Conservation (phyloP, 2,797 vertebrate genomes). For the Simalia tracyae region DNA sequence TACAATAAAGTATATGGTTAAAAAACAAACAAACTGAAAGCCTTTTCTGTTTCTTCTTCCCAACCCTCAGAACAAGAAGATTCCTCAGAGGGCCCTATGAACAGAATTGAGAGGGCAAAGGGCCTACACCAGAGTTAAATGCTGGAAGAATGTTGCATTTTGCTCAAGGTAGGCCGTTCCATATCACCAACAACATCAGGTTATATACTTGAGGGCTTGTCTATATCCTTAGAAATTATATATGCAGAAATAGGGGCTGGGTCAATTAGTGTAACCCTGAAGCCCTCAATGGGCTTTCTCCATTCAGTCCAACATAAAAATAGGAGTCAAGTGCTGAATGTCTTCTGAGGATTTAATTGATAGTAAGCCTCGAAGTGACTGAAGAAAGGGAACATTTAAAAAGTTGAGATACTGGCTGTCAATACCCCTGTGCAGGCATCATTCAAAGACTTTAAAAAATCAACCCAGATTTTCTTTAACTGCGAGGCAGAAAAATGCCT, state of each 20-base stretch:
- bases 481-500: neutral
- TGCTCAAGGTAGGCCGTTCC: neutral
- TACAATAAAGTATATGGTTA: neutral
- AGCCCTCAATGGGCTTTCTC: neutral
- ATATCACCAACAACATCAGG: neutral
- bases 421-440: neutral
- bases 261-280: neutral
- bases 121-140: neutral
- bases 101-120: neutral
- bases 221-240: neutral
- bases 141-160: neutral
- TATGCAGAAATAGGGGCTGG: neutral
- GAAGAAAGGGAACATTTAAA: neutral
- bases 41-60: neutral
- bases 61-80: neutral
- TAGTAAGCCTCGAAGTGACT: neutral
- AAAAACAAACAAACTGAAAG: neutral
- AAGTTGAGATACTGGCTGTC: neutral
- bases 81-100: neutral
- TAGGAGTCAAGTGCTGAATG: neutral
- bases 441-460: neutral
- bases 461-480: neutral
- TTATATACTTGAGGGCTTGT: no score
- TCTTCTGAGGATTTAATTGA: neutral
- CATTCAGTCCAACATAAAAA: neutral